phyloP scores from a whole-genome alignment of 2,888 invertebrate genomes.

The Calephelis perditalis region DNA sequence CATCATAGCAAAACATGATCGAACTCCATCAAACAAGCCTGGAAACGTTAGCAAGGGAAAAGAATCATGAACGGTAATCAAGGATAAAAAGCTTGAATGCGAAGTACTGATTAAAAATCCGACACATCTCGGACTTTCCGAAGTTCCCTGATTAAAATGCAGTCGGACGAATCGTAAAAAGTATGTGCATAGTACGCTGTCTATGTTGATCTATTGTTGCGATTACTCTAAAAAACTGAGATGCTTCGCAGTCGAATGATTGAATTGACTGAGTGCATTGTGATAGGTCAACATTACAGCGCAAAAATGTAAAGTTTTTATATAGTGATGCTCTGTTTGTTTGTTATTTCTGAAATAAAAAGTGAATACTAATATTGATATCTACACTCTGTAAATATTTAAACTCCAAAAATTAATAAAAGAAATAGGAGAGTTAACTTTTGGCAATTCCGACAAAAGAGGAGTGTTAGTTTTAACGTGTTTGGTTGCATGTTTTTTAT shows the following conservation, averaged over 20 bases:
- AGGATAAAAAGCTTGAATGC: slow-evolving; percentile 8
- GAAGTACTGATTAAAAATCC: slow-evolving; percentile 40
- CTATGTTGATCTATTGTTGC: slow-evolving; percentile 26
- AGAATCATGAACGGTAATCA: background rate
- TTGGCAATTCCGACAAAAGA: no score
- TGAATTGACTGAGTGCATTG: background rate
- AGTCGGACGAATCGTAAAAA: slow-evolving; percentile 36
- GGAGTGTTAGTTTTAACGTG: no score
- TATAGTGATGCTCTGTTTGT: background rate
- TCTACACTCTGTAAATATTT: no score
- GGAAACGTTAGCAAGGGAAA: background rate
- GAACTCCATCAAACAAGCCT: background rate
- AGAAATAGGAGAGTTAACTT: no score
- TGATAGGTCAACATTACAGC: background rate
- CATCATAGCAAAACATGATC: background rate
- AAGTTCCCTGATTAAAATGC: slow-evolving; percentile 56
- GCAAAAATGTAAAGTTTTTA: background rate
- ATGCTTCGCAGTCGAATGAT: background rate
- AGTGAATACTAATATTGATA: no score
- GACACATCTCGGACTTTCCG: slow-evolving; percentile 50
- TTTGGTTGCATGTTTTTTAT: no score
- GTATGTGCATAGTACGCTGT: slow-evolving; percentile 30
- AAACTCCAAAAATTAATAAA: no score
- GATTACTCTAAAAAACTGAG: slow-evolving; percentile 14
- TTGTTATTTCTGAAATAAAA: no score